phyloP scores from a whole-genome alignment of 1,140 invertebrate genomes.

The Stegodyphus mimosarum region DNA sequence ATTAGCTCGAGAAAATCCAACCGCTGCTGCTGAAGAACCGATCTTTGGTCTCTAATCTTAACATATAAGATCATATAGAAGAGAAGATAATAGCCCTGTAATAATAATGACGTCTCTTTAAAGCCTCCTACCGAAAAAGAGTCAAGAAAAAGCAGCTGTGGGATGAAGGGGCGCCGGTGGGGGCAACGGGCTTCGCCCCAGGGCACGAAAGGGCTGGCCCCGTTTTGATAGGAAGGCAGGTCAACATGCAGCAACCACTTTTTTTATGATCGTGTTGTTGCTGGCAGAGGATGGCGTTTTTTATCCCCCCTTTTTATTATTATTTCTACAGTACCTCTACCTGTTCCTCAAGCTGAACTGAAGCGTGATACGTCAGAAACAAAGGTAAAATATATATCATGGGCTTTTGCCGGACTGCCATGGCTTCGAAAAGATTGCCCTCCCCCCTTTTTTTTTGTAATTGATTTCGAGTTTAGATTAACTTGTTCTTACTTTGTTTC shows the following conservation, averaged over 20 bases:
- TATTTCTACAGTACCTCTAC: not conserved
- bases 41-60: not conserved
- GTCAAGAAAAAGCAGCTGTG: constrained; percentile 14
- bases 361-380: not conserved
- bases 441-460: not conserved
- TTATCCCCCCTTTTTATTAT: not conserved
- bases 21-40: not conserved
- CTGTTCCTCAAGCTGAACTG: not conserved
- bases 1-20: not conserved
- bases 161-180: constrained; percentile 10
- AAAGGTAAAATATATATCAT: not conserved
- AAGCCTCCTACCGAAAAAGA: not conserved
- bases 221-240: constrained; percentile 53
- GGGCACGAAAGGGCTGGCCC: constrained; percentile 39
- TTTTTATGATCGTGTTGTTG: not conserved
- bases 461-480: constrained; percentile 1
- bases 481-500: not conserved
- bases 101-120: constrained; percentile 56
- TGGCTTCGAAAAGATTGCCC: not conserved
- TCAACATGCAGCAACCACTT: constrained; percentile 34
- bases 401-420: not conserved
- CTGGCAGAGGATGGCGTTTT: not conserved
- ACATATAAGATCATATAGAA: not conserved
- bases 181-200: not conserved
- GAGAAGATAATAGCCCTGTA: constrained; percentile 33